Conservation (phyloP, 2,113 vertebrate genomes). For the Sula dactylatra region DNA sequence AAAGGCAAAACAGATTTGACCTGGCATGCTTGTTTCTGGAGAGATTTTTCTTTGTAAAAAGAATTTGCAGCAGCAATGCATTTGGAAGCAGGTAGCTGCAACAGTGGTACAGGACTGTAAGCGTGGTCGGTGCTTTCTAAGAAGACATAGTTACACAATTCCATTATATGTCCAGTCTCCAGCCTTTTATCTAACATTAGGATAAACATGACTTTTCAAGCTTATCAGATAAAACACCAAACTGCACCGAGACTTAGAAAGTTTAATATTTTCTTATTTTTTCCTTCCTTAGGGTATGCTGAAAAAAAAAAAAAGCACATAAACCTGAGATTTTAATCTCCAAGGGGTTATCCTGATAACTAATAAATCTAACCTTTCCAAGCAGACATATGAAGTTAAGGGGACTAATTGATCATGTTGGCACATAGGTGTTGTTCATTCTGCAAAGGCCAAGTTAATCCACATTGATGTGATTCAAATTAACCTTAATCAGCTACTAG, state of each 20-base stretch:
- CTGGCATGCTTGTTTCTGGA: background rate
- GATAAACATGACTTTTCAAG: background rate
- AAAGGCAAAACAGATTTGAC: background rate
- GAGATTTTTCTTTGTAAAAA: background rate
- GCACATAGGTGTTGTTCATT: slow-evolving; percentile 80
- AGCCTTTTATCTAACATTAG: background rate
- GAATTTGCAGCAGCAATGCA: background rate
- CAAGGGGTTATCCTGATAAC: slow-evolving; percentile 69
- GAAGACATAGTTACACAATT: background rate
- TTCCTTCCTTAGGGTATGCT: background rate
- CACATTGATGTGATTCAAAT: slow-evolving; percentile 84
- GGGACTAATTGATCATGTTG: slow-evolving; percentile 83
- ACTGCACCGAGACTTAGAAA: background rate
- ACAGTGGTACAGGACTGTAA: background rate
- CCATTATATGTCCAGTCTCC: background rate
- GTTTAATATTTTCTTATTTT: background rate
- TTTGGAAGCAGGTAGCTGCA: background rate
- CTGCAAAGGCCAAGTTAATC: slow-evolving; percentile 81
- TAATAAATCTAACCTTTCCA: slow-evolving; percentile 84
- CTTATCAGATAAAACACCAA: background rate
- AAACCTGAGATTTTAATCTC: slow-evolving; percentile 67
- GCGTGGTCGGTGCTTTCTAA: background rate
- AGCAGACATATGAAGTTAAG: slow-evolving; percentile 72
- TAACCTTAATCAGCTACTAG: slow-evolving; percentile 83
- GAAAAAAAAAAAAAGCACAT: background rate